These are phyloP conservation scores for Turdus rufiventris DNA, from an alignment of 2,113 vertebrate genomes.

Conservation along the genomic window DNA sequence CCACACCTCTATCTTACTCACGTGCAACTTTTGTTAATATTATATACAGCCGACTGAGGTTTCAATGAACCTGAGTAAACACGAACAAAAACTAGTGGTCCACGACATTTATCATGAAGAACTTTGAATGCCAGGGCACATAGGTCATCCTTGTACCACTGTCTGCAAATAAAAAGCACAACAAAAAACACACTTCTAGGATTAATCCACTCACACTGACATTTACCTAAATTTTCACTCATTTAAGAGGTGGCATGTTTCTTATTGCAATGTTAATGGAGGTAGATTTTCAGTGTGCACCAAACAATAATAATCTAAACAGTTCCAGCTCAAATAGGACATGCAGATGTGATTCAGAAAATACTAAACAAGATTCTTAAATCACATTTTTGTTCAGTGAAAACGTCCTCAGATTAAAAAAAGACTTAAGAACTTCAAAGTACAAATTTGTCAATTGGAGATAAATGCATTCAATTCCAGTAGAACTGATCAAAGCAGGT, in stretches of 20 bases:
- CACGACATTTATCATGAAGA: constrained; percentile 92
- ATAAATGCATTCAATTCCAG: neutral
- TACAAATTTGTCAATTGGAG: neutral
- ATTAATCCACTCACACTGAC: neutral
- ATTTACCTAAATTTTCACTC: neutral
- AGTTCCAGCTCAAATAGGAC: neutral
- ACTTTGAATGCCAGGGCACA: constrained; percentile 97
- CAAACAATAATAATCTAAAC: neutral
- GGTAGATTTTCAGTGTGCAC: neutral
- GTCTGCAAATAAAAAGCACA: constrained; percentile 69
- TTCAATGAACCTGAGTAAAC: constrained; percentile 92
- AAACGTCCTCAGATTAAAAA: neutral
- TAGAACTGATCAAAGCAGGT: neutral
- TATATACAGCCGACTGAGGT: constrained; percentile 86
- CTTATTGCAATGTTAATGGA: neutral
- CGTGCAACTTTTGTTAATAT: constrained; percentile 89
- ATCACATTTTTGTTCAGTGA: neutral
- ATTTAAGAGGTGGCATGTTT: neutral
- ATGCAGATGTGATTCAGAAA: neutral
- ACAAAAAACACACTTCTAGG: neutral
- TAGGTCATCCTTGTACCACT: constrained; percentile 88
- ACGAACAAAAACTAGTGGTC: constrained; percentile 90
- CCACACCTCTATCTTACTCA: constrained; percentile 61
- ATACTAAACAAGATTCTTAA: neutral
- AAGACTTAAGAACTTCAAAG: neutral